These are phyloP conservation scores for Lerema accius DNA, from an alignment of 1,140 invertebrate species.

Conservation along the genomic window DNA sequence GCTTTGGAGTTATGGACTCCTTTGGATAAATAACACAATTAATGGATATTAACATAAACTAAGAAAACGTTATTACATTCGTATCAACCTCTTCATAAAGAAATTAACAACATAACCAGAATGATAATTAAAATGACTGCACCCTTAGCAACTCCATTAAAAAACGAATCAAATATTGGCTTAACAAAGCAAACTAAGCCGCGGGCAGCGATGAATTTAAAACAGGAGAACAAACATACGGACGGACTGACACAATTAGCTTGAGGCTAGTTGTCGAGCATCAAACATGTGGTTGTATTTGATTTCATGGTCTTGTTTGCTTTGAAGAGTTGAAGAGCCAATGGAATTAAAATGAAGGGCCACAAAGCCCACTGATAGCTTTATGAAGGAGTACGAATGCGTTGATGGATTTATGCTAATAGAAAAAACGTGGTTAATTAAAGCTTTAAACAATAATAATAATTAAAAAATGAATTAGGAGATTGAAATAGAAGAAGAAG, in stretches of 20 bases:
- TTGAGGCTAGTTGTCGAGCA: constrained; percentile 45
- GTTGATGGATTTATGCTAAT: no score
- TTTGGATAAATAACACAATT: no score
- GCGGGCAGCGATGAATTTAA: constrained; percentile 50
- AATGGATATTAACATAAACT: background rate
- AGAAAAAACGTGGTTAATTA: no score
- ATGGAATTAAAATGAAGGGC: constrained; percentile 3
- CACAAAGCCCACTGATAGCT: no score
- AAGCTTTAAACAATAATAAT: no score
- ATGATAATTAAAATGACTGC: constrained; percentile 20
- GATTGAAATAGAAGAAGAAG: no score
- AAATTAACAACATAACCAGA: background rate
- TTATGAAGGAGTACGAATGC: constrained; percentile 5
- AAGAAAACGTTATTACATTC: background rate
- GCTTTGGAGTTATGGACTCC: no score
- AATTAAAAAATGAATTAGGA: no score
- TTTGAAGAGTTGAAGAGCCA: constrained; percentile 14
- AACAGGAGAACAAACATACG: constrained; percentile 49
- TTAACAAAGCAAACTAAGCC: constrained; percentile 48
- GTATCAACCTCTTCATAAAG: background rate
- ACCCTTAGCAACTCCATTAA: constrained; percentile 26
- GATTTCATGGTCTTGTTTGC: constrained; percentile 33
- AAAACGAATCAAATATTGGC: constrained; percentile 57
- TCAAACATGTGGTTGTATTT: constrained; percentile 47
- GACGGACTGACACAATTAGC: constrained; percentile 60